Base-by-base conservation (phyloP, 2,113 vertebrate species). In the Syrrhaptes paradoxus region DNA sequence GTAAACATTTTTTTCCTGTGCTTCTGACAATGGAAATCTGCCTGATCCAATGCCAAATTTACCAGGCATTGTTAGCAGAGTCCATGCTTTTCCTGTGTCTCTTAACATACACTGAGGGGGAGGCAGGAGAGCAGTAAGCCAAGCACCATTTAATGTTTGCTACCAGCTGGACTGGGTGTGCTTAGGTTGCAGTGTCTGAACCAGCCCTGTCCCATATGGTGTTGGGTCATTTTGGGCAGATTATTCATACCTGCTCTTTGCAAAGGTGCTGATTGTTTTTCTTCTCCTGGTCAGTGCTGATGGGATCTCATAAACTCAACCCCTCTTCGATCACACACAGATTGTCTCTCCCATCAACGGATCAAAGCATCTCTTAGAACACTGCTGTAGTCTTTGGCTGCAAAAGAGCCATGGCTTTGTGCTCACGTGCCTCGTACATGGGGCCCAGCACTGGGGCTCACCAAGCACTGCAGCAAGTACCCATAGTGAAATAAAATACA, bases 341-440 rank as follows among this genome's bases (percentile, higher is more conserved):
- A 25, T 41, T 41, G 41, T 41, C 41, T 41, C 41, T 41, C 41
- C 13, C 41, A 5, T 28, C 65, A 81, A 54, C 31, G n/a, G 76
- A 36, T 28, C 31, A 49, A 49, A 31, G 15, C 45, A 84, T 20
- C 73, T 67, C 73, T 48, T 32, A n/a, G 11, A 26, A 51, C 84
- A 61, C 71, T 87, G 78, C 38, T 82, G 32, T 43, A 32, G 16
- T 31, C 57, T 85, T 75, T 49, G 36, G 62, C 67, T 90, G 43
- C 4, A 11, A 26, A 57, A 79, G 25, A 59, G 61, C 58, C 45
- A 17, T 0, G 0, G 16, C 17, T 54, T 31, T 87, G 81, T 54
- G 14, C 65, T 74, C 0, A 0, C 3, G 2, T 38, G 32, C 17
- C 45, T 49, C 2, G 1, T 75, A n/a, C 2, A 1, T 21, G 13